A percentile compares a stretch with the other conserved stretches of the same genome.
phyloP scores from a whole-genome alignment of 2,888 invertebrate species.

The Abrostola triplasia region DNA sequence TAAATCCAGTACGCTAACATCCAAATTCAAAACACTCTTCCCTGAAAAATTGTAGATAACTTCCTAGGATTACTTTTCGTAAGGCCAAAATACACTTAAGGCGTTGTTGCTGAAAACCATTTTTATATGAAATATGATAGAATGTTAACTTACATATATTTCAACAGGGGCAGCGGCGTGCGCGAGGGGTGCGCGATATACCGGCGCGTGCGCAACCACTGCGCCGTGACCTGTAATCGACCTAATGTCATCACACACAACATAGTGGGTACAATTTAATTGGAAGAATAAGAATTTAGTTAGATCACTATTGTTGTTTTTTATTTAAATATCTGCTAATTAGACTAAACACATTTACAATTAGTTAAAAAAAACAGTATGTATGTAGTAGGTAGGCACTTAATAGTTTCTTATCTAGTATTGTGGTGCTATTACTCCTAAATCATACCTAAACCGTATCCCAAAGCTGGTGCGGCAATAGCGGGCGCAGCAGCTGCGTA shows the following conservation, averaged over 20 bases:
- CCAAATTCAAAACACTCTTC: no score
- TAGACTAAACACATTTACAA: no score
- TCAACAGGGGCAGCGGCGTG: constrained; percentile 86
- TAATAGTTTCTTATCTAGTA: no score
- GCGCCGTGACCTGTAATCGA: constrained; percentile 75
- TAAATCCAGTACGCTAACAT: no score
- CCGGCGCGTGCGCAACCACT: constrained; percentile 77
- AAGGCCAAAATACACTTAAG: no score
- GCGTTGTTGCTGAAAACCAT: no score
- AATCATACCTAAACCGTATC: constrained; percentile 66
- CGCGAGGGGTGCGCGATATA: constrained; percentile 68
- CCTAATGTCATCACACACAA: constrained; percentile 33
- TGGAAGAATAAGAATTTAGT: neutral
- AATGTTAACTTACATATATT: constrained; percentile 78
- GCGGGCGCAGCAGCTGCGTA: constrained; percentile 71
- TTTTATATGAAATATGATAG: no score
- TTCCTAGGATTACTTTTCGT: no score
- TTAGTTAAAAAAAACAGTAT: no score
- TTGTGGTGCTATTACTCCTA: no score
- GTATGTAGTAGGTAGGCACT: no score
- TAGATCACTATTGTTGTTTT: neutral
- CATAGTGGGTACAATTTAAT: neutral
- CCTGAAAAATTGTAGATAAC: no score
- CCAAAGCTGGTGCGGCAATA: constrained; percentile 62
- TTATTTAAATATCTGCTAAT: neutral